Base-by-base conservation (phyloP, 2,113 vertebrate species). In the Percina caprodes region DNA sequence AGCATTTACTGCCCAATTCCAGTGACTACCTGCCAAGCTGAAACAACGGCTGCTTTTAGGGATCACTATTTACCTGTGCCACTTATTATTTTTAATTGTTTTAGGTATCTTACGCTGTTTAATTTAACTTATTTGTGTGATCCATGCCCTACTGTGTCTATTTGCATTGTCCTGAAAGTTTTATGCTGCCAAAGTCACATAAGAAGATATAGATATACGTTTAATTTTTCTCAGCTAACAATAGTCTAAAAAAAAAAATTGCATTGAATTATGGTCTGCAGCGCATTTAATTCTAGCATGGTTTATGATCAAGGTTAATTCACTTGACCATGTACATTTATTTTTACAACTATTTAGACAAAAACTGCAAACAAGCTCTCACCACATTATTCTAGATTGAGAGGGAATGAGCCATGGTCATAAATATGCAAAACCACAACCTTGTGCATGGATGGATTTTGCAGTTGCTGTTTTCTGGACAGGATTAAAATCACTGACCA, bases 401-500 rank as follows among this genome's bases (percentile, higher is more conserved):
- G 33, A 24, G 59, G 23, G 39, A 66, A 60, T 63, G 55, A 67
- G 10, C 48, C 52, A 72, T n/a, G 18, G 45, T 45, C 33, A 30
- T 16, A 39, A 19, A 39, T 10, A 48, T 66, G 9, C 49, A 66
- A 59, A 42, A 80, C 55, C 55, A 61, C 16, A 80, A 5, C 12
- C 66, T 42, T 60, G 67, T 60, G 67, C 51, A 1, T 60, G 30
- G 52, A 71, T 24, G 45, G 42, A 46, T 65, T 65, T n/a, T 58
- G 7, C 39, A 42, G 23, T 30, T 51, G 33, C 39, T 68, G 24
- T 51, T 59, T 42, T 54, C 14, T 55, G 70, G 52, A 69, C 7
- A 66, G 65, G 59, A 82, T 73, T 82, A 74, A 74, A 78, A 69
- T 77, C 51, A 52, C 62, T 73, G 68, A 65, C 24, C 24, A 42